Percentiles rank a stretch among this genome's conserved stretches.
These are phyloP conservation scores for Macrostomum lignano DNA, from an alignment of 1,140 invertebrate species.

Conservation along the genomic window DNA sequence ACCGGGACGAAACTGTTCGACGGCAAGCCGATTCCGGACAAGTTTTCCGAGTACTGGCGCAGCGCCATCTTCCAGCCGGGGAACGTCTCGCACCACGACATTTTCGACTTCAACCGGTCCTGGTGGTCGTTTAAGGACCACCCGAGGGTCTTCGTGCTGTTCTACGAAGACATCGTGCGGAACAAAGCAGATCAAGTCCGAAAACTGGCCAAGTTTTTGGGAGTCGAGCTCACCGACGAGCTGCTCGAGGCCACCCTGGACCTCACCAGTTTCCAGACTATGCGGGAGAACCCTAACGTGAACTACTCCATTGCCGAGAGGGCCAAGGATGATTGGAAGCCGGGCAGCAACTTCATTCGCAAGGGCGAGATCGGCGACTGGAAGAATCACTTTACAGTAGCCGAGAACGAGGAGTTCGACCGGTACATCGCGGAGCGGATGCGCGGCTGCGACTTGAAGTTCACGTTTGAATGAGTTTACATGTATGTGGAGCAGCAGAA, in stretches of 20 bases:
- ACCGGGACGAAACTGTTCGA: too few species aligned
- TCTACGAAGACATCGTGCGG: not conserved
- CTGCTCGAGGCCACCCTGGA: not conserved
- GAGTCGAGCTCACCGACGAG: not conserved
- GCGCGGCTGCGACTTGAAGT: too few species aligned
- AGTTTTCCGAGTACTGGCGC: too few species aligned
- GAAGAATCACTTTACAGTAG: not conserved
- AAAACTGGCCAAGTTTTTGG: not conserved
- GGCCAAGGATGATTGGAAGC: too few species aligned
- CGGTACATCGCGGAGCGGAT: too few species aligned
- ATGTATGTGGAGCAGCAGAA: too few species aligned
- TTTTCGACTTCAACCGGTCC: not conserved
- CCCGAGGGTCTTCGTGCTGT: not conserved
- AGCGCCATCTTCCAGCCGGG: too few species aligned
- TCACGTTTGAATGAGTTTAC: too few species aligned
- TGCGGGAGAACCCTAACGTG: not conserved
- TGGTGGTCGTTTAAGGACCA: not conserved
- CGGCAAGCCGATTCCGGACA: too few species aligned
- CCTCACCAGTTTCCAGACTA: not conserved
- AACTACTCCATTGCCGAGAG: not conserved
- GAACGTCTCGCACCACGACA: too few species aligned
- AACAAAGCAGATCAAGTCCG: not conserved
- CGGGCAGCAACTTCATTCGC: not conserved
- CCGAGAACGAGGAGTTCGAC: not conserved
- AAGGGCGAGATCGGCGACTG: conserved; percentile 1